These are phyloP conservation scores for Todus mexicanus DNA, from an alignment of 2,797 vertebrate species.

Conservation along the genomic window DNA sequence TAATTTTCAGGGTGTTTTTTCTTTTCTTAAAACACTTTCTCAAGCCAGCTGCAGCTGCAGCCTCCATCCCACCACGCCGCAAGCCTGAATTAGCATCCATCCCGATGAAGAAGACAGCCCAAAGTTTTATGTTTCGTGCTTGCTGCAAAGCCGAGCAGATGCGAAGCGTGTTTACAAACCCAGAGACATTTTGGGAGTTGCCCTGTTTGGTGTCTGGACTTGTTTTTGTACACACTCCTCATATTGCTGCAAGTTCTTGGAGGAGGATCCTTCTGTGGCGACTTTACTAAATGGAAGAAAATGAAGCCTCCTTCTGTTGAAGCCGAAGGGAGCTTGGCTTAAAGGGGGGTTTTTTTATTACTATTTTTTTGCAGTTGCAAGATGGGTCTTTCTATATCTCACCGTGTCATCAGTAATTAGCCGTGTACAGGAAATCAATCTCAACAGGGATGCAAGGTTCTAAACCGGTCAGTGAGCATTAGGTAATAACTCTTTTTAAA, in stretches of 20 bases:
- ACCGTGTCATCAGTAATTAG: slow-evolving; percentile 57
- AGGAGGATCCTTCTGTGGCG: slow-evolving; percentile 13
- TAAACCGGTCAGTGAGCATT: slow-evolving; percentile 19
- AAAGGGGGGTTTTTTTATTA: not conserved
- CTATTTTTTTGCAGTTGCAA: not conserved
- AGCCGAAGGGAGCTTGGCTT: slow-evolving; percentile 14
- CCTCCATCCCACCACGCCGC: not conserved
- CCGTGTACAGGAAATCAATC: slow-evolving; percentile 54
- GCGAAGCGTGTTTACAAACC: slow-evolving; percentile 49
- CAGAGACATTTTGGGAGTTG: slow-evolving; percentile 49
- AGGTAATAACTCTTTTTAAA: slow-evolving; percentile 30
- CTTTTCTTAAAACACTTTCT: not conserved
- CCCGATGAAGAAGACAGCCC: slow-evolving; percentile 10
- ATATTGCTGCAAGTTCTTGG: slow-evolving; percentile 2
- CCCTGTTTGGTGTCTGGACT: slow-evolving; percentile 53
- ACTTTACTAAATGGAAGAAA: slow-evolving; percentile 29
- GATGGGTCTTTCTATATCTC: slow-evolving; percentile 23
- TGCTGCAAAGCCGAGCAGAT: slow-evolving; percentile 44
- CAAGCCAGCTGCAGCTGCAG: slow-evolving; percentile 7
- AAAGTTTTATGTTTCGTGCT: slow-evolving; percentile 20
- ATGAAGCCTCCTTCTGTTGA: not conserved
- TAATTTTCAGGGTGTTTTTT: not conserved
- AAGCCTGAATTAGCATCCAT: slow-evolving; percentile 24
- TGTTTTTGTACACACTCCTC: slow-evolving; percentile 45
- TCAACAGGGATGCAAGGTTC: slow-evolving; percentile 17